These are phyloP conservation scores for Nephila pilipes DNA, from an alignment of 1,140 invertebrate genomes.

Conservation along the genomic window DNA sequence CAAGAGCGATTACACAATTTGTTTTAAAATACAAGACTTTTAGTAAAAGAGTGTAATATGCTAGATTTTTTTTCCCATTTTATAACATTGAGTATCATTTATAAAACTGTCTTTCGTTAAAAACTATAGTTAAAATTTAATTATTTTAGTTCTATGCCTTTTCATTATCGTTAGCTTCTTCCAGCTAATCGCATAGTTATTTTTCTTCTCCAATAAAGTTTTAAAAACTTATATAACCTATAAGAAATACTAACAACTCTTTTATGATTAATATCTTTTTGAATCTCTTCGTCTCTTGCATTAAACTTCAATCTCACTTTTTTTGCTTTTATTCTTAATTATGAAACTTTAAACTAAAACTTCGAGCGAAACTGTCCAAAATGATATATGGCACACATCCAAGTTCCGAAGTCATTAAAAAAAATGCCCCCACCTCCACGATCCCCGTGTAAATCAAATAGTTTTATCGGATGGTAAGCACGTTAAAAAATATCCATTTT, in stretches of 20 bases:
- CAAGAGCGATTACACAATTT: too few relatives aligned
- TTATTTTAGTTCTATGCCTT: too few relatives aligned
- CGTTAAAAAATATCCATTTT: constrained; percentile 9
- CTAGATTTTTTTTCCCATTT: too few relatives aligned
- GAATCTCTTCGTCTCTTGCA: background rate
- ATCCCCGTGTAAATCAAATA: constrained; percentile 28
- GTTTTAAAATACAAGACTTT: too few relatives aligned
- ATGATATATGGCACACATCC: constrained; percentile 4
- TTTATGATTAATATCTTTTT: background rate
- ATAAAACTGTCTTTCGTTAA: too few relatives aligned
- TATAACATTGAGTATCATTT: too few relatives aligned
- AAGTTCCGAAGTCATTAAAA: background rate
- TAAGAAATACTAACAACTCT: background rate
- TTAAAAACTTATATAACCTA: background rate
- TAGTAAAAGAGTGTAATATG: too few relatives aligned
- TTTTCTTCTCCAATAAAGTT: background rate
- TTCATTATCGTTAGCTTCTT: too few relatives aligned
- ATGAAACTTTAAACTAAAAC: background rate
- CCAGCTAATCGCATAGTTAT: background rate
- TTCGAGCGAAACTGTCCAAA: background rate
- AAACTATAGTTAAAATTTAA: too few relatives aligned
- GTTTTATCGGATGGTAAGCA: background rate
- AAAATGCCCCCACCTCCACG: background rate
- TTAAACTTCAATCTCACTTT: background rate
- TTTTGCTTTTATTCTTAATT: background rate